Evolutionary conservation across 2,113 vertebrate genomes (phyloP).

Genomic region (Regulus satrapa): DNA sequence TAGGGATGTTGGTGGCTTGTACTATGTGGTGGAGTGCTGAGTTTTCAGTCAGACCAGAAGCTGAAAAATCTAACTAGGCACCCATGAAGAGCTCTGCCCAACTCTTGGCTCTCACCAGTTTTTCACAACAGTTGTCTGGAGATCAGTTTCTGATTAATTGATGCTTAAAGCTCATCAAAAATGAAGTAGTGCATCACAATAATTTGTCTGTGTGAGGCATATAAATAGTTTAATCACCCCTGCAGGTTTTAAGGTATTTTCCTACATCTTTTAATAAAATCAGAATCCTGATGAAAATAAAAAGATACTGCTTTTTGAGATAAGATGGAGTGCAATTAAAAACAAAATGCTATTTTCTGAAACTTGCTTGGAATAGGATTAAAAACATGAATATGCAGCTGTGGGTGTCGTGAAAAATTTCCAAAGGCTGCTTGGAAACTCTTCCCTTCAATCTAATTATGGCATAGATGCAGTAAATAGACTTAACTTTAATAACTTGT

Average conservation of each 20-base stretch:
- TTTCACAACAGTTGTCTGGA: background rate
- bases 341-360: background rate
- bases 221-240: background rate
- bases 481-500: background rate
- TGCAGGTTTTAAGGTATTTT: background rate
- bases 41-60: background rate
- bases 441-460: conserved; percentile 8
- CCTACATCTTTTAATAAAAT: background rate
- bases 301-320: background rate
- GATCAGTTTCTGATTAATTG: background rate
- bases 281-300: background rate
- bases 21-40: background rate
- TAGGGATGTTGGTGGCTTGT: background rate
- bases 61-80: background rate
- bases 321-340: background rate
- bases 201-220: background rate
- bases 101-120: background rate
- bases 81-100: background rate
- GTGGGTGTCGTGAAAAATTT: background rate
- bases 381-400: background rate
- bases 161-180: background rate
- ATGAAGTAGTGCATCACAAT: background rate
- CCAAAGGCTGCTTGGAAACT: conserved; percentile 17
- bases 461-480: background rate
- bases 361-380: background rate